phyloP scores from a whole-genome alignment of 2,113 vertebrate species.

The Odobenus rosmarus region DNA sequence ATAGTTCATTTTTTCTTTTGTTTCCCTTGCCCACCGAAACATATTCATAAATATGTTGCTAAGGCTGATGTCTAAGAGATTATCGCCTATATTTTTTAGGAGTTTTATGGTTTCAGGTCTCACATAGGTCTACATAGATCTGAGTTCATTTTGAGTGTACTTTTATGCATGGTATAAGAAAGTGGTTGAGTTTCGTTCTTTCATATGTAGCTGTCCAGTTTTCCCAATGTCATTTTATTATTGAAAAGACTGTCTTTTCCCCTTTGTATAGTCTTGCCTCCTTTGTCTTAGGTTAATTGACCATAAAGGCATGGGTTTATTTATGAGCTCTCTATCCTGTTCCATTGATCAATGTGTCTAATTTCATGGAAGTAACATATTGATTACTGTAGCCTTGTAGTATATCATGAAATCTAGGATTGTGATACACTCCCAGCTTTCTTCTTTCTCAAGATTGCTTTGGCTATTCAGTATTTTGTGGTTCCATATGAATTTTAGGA shows the following conservation, averaged over 20 bases:
- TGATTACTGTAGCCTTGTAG: background rate
- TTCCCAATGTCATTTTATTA: background rate
- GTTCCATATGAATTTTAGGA: background rate
- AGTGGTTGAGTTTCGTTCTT: background rate
- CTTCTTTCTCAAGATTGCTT: background rate
- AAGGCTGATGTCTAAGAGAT: background rate
- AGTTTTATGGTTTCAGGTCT: background rate
- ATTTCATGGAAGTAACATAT: background rate
- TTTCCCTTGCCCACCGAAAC: background rate
- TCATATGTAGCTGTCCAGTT: background rate
- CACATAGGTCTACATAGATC: background rate
- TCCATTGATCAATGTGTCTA: background rate
- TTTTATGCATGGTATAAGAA: background rate
- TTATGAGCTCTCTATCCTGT: background rate
- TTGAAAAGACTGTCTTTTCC: background rate
- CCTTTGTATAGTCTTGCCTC: background rate
- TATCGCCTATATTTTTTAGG: background rate
- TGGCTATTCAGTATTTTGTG: background rate
- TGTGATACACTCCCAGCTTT: background rate
- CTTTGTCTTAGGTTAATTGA: background rate
- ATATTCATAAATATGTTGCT: background rate
- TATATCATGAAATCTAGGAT: background rate
- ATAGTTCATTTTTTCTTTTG: background rate
- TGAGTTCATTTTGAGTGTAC: background rate
- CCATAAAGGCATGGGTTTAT: background rate